Percentiles rank a stretch among this genome's conserved stretches.
Conservation (phyloP, 2,797 vertebrate genomes). For the Australoheros facetus region DNA sequence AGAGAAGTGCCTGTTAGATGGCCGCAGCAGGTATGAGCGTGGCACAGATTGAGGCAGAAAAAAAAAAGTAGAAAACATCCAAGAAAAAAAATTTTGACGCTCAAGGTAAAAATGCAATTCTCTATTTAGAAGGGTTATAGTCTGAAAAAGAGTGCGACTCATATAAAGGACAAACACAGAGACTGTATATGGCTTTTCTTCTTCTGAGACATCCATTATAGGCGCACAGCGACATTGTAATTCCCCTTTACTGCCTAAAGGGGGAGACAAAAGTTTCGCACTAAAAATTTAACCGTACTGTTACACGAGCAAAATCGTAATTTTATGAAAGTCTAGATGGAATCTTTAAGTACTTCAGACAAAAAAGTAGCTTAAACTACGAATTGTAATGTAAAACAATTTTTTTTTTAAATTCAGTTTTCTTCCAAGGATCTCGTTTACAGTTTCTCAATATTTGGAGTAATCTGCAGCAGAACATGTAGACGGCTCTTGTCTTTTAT, state of each 20-base stretch:
- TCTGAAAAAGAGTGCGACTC: background rate
- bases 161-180: background rate
- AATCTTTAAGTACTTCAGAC: background rate
- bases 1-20: background rate
- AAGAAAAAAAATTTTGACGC: too few relatives aligned
- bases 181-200: background rate
- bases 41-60: too few relatives aligned
- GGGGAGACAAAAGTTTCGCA: fast-evolving
- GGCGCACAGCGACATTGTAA: fast-evolving
- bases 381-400: too few relatives aligned
- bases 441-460: background rate
- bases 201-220: background rate
- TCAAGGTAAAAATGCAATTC: background rate
- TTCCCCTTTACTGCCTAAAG: background rate
- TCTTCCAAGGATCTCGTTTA: background rate
- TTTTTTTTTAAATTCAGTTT: background rate
- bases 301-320: background rate
- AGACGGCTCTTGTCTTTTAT: background rate
- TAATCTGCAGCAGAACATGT: background rate
- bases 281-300: background rate
- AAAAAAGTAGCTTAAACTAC: too few relatives aligned
- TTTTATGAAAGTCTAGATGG: too few relatives aligned
- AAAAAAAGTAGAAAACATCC: too few relatives aligned
- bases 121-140: background rate
- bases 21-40: background rate